Conservation (phyloP, 2,797 vertebrate genomes). For the Phataginus tricuspis region DNA sequence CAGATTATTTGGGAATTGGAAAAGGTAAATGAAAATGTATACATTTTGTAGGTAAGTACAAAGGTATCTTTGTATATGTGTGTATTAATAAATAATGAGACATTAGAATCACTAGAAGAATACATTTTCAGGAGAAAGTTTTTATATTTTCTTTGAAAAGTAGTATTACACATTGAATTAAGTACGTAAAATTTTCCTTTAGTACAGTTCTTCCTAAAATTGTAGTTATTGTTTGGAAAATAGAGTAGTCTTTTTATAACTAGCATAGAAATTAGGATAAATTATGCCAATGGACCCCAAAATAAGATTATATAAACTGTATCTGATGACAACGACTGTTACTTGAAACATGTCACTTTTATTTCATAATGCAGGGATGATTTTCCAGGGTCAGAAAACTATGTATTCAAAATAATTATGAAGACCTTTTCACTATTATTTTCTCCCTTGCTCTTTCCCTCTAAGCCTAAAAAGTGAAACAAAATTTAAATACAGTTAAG, state of each 20-base stretch:
- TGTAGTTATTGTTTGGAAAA: not conserved
- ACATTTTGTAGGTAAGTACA: not conserved
- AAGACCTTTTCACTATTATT: not conserved
- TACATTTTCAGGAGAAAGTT: not conserved
- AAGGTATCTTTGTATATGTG: not conserved
- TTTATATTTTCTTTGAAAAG: not conserved
- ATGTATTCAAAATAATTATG: not conserved
- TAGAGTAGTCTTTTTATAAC: not conserved
- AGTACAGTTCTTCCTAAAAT: not conserved
- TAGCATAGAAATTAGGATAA: not conserved
- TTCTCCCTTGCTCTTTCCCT: too few species aligned
- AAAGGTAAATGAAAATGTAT: not conserved
- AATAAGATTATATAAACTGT: not conserved
- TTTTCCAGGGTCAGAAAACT: slow-evolving; percentile 2
- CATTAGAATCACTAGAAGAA: not conserved
- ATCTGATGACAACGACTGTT: not conserved
- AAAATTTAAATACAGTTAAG: not conserved
- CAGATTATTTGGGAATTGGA: not conserved
- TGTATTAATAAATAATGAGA: not conserved
- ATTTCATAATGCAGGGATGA: not conserved
- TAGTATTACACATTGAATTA: not conserved
- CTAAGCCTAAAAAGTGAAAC: not conserved
- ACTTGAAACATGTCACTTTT: not conserved
- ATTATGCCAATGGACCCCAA: not conserved
- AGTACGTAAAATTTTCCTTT: not conserved